Percentiles rank a stretch among this genome's conserved stretches.
Evolutionary conservation across 2,797 vertebrate species (phyloP).

Genomic region (Artibeus lituratus): DNA sequence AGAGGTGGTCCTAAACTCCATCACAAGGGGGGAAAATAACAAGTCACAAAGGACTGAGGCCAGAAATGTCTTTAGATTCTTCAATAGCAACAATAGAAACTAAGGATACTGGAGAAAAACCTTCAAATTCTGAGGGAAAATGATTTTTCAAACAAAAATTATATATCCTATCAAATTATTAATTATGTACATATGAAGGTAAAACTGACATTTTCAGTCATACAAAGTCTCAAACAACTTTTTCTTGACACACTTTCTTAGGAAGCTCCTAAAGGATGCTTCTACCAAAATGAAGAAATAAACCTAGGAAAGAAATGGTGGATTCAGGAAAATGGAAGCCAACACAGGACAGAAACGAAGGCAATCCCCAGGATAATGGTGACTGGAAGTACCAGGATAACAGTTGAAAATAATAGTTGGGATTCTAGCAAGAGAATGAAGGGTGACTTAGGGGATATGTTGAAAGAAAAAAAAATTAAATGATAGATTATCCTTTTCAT

Average conservation of each 20-base stretch:
- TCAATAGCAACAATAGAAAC: not conserved
- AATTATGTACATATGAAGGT: not conserved
- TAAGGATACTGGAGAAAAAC: not conserved
- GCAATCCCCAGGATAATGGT: not conserved
- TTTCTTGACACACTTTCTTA: not conserved
- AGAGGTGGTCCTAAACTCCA: not conserved
- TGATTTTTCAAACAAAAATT: constrained; percentile 10
- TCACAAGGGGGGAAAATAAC: not conserved
- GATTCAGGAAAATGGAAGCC: constrained; percentile 13
- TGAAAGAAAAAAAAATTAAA: not conserved
- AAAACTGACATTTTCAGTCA: constrained; percentile 3
- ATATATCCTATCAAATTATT: not conserved
- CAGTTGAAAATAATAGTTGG: not conserved
- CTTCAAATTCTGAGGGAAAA: not conserved
- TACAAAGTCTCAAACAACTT: not conserved
- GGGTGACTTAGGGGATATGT: not conserved
- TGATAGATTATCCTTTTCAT: not conserved
- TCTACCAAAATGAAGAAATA: not conserved
- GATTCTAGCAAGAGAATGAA: not conserved
- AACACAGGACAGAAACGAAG: not conserved
- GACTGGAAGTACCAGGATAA: not conserved
- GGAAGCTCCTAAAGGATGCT: not conserved
- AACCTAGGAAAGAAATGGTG: not conserved
- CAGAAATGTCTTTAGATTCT: not conserved
- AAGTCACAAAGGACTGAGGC: not conserved